Conservation (phyloP, 2,888 invertebrate genomes). For the Gymnoscelis rufifasciata region DNA sequence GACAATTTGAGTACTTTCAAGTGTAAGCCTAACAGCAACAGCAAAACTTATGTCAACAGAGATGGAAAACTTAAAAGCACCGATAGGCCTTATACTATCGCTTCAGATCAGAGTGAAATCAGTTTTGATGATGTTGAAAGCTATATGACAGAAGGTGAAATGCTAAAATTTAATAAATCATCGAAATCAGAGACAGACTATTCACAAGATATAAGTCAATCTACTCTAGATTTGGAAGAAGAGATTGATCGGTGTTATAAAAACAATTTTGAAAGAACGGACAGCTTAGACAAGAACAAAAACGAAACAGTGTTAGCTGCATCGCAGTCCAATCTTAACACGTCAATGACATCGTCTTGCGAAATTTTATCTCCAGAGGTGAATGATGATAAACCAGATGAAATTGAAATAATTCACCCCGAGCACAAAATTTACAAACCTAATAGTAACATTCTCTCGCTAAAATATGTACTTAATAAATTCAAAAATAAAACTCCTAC, state of each 20-base stretch:
- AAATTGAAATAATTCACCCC: slow-evolving; percentile 81
- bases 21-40: slow-evolving; percentile 66
- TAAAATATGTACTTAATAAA: slow-evolving; percentile 78
- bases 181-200: slow-evolving; percentile 55
- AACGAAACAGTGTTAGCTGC: slow-evolving; percentile 53
- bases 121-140: slow-evolving; percentile 83
- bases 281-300: slow-evolving; percentile 55
- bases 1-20: slow-evolving; percentile 59
- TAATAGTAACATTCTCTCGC: slow-evolving; percentile 73
- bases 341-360: slow-evolving; percentile 77
- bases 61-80: slow-evolving; percentile 81
- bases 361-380: slow-evolving; percentile 70
- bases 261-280: slow-evolving; percentile 62
- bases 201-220: slow-evolving; percentile 65
- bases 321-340: slow-evolving; percentile 70
- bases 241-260: slow-evolving; percentile 75
- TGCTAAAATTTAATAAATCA: slow-evolving; percentile 64
- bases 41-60: slow-evolving; percentile 77
- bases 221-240: slow-evolving; percentile 71
- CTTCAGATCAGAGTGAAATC: slow-evolving; percentile 84
- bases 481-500: slow-evolving; percentile 68
- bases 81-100: slow-evolving; percentile 84
- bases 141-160: slow-evolving; percentile 70
- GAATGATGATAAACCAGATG: slow-evolving; percentile 65
- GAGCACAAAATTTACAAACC: slow-evolving; percentile 89